phyloP scores from a whole-genome alignment of 2,888 invertebrate species.

The Caprella mutica region DNA sequence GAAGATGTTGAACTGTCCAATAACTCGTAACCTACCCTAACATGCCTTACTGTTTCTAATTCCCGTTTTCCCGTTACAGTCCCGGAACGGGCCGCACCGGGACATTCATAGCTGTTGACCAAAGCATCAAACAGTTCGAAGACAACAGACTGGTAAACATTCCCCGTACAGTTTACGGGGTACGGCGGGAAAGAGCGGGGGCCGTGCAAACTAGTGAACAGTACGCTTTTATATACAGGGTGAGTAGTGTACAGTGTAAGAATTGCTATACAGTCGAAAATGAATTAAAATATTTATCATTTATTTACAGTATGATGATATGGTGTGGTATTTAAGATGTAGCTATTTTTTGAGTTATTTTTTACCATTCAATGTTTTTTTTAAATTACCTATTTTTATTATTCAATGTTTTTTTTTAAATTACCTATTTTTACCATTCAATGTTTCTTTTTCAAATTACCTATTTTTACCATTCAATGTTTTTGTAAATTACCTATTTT shows the following conservation, averaged over 20 bases:
- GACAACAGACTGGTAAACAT: constrained; percentile 68
- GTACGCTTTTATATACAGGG: constrained; percentile 85
- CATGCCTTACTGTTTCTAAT: too few relatives aligned
- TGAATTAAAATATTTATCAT: background rate
- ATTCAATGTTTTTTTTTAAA: too few relatives aligned
- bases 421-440: too few relatives aligned
- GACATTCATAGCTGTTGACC: constrained; percentile 71
- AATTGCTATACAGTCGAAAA: background rate
- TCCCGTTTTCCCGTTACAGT: constrained; percentile 41
- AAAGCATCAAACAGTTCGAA: constrained; percentile 75
- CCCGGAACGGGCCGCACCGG: constrained; percentile 82
- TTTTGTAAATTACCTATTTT: background rate
- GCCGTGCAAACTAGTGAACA: constrained; percentile 83
- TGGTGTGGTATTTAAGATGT: too few relatives aligned
- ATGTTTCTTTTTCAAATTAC: too few relatives aligned
- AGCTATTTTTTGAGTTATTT: too few relatives aligned
- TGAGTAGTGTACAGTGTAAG: constrained; percentile 39
- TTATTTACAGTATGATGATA: background rate
- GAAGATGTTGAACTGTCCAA: too few relatives aligned
- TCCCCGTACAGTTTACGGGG: constrained; percentile 67
- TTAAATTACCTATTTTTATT: too few relatives aligned
- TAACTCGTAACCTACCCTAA: too few relatives aligned
- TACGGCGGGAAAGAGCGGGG: constrained; percentile 77
- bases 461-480: background rate
- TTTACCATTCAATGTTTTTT: too few relatives aligned